Evolutionary conservation across 2,888 invertebrate species (phyloP).

Genomic region (Oscheius onirici): DNA sequence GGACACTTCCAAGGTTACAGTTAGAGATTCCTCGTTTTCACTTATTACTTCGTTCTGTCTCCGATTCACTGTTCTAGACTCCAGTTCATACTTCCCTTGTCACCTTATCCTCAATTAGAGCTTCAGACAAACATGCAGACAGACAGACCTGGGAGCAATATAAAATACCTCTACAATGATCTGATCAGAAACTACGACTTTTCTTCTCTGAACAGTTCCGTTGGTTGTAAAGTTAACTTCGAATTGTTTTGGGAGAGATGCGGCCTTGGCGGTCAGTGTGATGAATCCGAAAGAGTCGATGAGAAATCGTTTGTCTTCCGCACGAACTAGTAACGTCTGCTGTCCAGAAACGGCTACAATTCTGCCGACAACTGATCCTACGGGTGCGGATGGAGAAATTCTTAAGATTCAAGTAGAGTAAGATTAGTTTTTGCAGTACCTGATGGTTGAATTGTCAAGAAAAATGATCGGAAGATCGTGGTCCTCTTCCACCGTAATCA

Average conservation of each 20-base stretch:
- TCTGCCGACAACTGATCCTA: conserved; percentile 24
- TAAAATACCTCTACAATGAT: not conserved
- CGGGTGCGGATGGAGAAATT: conserved; percentile 1
- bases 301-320: conserved; percentile 13
- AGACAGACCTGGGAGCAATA: no score
- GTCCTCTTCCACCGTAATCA: not conserved
- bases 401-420: not conserved
- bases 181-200: not conserved
- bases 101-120: no score
- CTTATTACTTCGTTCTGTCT: no score
- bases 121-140: no score
- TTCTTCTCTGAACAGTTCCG: not conserved
- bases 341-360: not conserved
- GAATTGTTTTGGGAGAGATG: not conserved
- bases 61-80: no score
- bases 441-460: conserved; percentile 13
- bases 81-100: no score
- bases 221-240: not conserved
- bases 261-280: not conserved
- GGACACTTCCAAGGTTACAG: no score
- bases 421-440: not conserved
- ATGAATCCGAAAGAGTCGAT: conserved; percentile 20
- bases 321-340: not conserved
- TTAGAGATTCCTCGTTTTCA: no score
- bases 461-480: not conserved